A percentile compares a stretch with the other conserved stretches of the same genome.
Evolutionary conservation across 1,140 invertebrate species (phyloP).

Genomic region (Apis mellifera): DNA sequence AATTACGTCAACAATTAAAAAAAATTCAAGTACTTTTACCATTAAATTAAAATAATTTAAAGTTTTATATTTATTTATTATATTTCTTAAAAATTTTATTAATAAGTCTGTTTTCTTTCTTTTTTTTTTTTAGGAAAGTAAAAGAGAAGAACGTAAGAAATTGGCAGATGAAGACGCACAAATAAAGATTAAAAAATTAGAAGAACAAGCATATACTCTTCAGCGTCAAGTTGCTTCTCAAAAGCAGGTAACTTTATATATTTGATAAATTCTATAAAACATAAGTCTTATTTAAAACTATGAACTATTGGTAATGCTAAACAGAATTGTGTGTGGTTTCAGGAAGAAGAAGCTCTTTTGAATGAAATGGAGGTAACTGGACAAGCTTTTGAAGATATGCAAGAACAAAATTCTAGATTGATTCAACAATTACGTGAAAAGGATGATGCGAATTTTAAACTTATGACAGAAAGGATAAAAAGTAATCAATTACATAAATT

Average conservation of each 20-base stretch:
- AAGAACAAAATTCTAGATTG: constrained; percentile 98
- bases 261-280: background rate
- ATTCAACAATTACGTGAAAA: constrained; percentile 98
- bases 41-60: background rate
- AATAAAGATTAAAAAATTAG: constrained; percentile 96
- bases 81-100: constrained; percentile 12
- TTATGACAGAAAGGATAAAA: constrained; percentile 99
- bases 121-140: constrained; percentile 87
- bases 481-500: constrained; percentile 98
- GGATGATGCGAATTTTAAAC: constrained; percentile 99
- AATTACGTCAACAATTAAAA: constrained; percentile 91
- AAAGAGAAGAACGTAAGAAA: constrained; percentile 95
- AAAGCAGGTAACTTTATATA: constrained; percentile 86
- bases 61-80: no score
- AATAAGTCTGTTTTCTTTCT: constrained; percentile 56
- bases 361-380: constrained; percentile 99
- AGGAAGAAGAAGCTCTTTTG: constrained; percentile 98
- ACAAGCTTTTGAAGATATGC: constrained; percentile 99
- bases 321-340: constrained; percentile 79
- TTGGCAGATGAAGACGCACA: constrained; percentile 97
- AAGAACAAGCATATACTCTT: constrained; percentile 93
- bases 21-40: constrained; percentile 86
- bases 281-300: constrained; percentile 4
- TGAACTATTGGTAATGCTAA: constrained; percentile 79
- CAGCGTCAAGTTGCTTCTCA: constrained; percentile 92